Evolutionary conservation across 2,797 vertebrate genomes (phyloP), one percentile per base, ranked within the genome.

Genomic region (Petrocephalus schoutedeni): DNA sequence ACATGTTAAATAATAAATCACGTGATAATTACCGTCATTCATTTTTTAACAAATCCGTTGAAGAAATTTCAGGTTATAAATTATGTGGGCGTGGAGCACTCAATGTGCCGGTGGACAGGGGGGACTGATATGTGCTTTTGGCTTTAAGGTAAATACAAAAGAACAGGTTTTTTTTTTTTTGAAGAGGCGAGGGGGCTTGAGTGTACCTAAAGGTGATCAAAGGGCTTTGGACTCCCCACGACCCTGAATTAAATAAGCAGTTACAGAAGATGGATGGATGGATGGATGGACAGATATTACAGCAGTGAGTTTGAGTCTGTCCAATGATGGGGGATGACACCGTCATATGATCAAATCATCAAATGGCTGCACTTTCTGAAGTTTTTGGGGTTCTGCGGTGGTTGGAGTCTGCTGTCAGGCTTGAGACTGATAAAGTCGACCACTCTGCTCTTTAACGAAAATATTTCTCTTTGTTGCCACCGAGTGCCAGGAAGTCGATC

Each of bases 381-480:
- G 32, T 74, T 88, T 21, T 85, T 28, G 53, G 71, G 53, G 36
- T 84, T 84, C 14, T 49, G n/a, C 80, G 14, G 2, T 88, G 54
- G 10, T 82, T 51, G 23, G 1, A 67, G 32, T 83, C 84, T 45
- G 10, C 61, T n/a, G 88, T 85, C 61, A 57, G 19, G 28, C 28
- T 49, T 77, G 49, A 53, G 32, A 53, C 53, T 88, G 53, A 86
- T 88, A 41, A 36, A 45, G 54, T 67, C 61, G 28, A 36, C 21
- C 16, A 21, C 36, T 53, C 58, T 53, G 54, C 53, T 59, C 49
- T 23, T 19, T 86, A 86, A 89, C 82, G 23, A 82, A 56, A 86
- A 88, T 88, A 88, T 86, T 83, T n/a, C 41, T 41, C 41, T 41
- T 57, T 57, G 84, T 84, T 80, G 56, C 87, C 87, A 74, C 56